Base-by-base conservation (phyloP, 2,797 vertebrate genomes). In the Sciaenops ocellatus region DNA sequence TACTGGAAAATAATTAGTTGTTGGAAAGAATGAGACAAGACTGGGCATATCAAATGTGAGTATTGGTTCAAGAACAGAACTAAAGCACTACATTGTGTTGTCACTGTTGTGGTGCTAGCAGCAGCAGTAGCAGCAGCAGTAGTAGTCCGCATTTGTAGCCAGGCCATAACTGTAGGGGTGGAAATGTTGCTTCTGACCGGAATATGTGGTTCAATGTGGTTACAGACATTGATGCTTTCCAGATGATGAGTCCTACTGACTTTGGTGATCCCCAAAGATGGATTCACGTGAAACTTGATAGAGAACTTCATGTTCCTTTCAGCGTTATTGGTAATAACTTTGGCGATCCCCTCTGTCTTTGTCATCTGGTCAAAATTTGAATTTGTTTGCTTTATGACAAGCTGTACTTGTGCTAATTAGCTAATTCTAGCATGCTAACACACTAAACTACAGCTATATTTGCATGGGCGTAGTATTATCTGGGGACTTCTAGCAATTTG, bases 1-100 rank as follows among this genome's bases (percentile, higher is more conserved):
- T 44, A 69, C 62, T 81, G 77, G 66, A 88, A 89, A 86, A 84
- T 77, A 90, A 92, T 90, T 84, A 82, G 57, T 51, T 69, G 41
- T 73, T 76, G 63, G 67, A 76, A 52, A 55, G 78, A 57, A 47
- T 64, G 3, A 74, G 78, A 73, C 76, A 85, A 84, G 84, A 82
- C 73, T 18, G 59, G 77, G 56, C 80, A 51, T 16, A 83, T 79
- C 47, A 30, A 26, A 57, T 75, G 67, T 72, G 81, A 84, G 87
- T 38, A 69, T 17, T 69, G 52, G 54, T 54, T 71, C 63, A 61
- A 74, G 46, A 26, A 66, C 11, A 66, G 6, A 74, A 52, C 20
- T 41, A 24, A 70, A 73, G 50, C 50, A 48, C 15, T 38, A 11
- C 4, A 22, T 44, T 55, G 57, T 76, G 79, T 73, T n/a, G n/a